Base-by-base conservation (phyloP, 2,113 vertebrate genomes). In the Lophius piscatorius region DNA sequence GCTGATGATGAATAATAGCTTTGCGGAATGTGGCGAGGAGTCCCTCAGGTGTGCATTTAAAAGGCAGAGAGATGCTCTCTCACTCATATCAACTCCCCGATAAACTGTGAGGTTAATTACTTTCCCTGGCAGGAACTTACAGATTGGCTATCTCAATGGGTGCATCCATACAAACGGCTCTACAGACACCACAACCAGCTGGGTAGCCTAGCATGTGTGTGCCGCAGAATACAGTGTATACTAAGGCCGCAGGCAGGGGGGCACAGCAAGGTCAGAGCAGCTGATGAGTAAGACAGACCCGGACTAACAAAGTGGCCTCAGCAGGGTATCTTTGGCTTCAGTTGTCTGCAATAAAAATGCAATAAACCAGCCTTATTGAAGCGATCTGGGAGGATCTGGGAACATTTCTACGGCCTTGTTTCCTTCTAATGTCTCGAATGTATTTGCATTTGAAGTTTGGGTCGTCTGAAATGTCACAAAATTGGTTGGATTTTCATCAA, bases 71-170 rank as follows among this genome's bases (percentile, higher is more conserved):
- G 70, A 73, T 68, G 61, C 80, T 76, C 73, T 35, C 59, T 60
- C 52, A 21, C 48, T 89, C 73, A 64, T 57, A 44, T 79, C 74
- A 38, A 50, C 81, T 80, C 76, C 74, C 75, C 22, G 12, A 61
- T 76, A 76, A 66, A 48, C 64, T 5, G 6, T 10, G 60, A 83
- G 82, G 82, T 86, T 89, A 86, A 88, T 87, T 88, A 67, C 80
- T 79, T 90, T 85, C 78, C 80, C 77, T 29, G 16, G 55, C 68
- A 82, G 73, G 76, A 47, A 45, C 68, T 54, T 74, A 58, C 68
- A 83, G 79, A 88, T 87, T 63, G 83, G 74, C 63, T 64, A 66
- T 80, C 74, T 84, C 57, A 52, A 56, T 70, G 66, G 80, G 82
- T 60, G 60, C 77, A 74, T 82, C 70, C 81, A 84, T 71, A 76